Base-by-base conservation (phyloP, 2,113 vertebrate genomes). In the Corythoichthys haematopterus region DNA sequence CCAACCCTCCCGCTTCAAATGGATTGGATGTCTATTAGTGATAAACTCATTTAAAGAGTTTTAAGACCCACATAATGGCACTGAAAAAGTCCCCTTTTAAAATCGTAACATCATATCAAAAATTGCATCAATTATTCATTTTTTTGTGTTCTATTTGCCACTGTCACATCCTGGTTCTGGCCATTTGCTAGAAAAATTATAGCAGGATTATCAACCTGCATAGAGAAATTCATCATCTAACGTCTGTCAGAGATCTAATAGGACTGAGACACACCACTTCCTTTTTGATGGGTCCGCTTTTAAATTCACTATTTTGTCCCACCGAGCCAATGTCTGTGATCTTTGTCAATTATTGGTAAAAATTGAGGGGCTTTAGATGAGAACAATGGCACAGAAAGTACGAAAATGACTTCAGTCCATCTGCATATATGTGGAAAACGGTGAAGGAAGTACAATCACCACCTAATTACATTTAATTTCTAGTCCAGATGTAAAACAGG, bases 381-480 rank as follows among this genome's bases (percentile, higher is more conserved):
- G 82, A 83, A 87, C 80, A 87, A 88, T 70, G 43, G 80, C 6
- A 5, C 69, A 80, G 80, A 77, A 69, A 71, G 74, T 69, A 69
- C 37, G 65, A 82, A 79, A 87, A 88, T 83, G 80, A 84, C 80
- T 87, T 81, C 72, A 81, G 82, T 79, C 87, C 76, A 66, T 89
- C 87, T 83, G 90, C 79, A 89, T 88, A 90, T 89, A 83, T 80
- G 76, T 71, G 46, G 59, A 70, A 84, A 78, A 79, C 79, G 75
- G 76, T 71, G 71, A 74, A 72, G 79, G 81, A 84, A 76, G 78
- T 76, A 89, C 88, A 88, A 88, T 90, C 85, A 82, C 78, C 71
- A 76, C 71, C 86, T 90, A 91, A 92, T 92, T 91, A 89, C 88
- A 84, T 89, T 89, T 89, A 88, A 90, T 90, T 87, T 86, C 72